Percentiles rank a stretch among this genome's conserved stretches.
phyloP scores from a whole-genome alignment of 35 echinoderm and acorn worm species.

The Apostichopus californicus region DNA sequence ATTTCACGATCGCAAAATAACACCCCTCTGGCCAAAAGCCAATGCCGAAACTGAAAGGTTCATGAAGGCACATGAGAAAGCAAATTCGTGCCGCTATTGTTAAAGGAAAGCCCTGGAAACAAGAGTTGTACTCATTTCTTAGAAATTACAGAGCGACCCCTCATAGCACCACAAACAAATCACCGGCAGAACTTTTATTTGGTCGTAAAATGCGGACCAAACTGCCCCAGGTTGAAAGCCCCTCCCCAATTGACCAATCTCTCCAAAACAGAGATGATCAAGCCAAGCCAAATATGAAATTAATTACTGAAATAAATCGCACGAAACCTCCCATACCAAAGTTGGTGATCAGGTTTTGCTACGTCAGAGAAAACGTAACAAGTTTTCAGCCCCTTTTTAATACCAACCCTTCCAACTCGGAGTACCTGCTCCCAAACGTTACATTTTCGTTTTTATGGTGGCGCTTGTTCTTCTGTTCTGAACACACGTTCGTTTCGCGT shows the following conservation, averaged over 20 bases:
- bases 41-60: constrained; percentile 83
- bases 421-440: no score
- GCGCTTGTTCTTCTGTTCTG: no score
- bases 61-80: constrained; percentile 77
- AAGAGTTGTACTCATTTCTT: constrained; percentile 67
- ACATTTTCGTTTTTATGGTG: no score
- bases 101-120: constrained; percentile 63
- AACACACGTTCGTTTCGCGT: no score
- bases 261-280: neutral
- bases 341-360: constrained; percentile 2
- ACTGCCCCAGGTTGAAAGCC: neutral
- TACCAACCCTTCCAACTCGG: neutral
- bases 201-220: constrained; percentile 30
- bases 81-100: constrained; percentile 44
- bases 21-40: constrained; percentile 77
- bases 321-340: neutral
- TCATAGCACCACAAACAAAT: constrained; percentile 56
- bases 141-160: constrained; percentile 76
- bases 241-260: neutral
- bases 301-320: neutral
- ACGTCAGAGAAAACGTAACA: constrained; percentile 24
- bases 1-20: constrained; percentile 78
- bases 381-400: neutral
- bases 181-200: constrained; percentile 72
- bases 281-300: constrained; percentile 11